These are phyloP conservation scores for Nixonia krombeini DNA, from an alignment of 1,140 invertebrate species.

Conservation along the genomic window DNA sequence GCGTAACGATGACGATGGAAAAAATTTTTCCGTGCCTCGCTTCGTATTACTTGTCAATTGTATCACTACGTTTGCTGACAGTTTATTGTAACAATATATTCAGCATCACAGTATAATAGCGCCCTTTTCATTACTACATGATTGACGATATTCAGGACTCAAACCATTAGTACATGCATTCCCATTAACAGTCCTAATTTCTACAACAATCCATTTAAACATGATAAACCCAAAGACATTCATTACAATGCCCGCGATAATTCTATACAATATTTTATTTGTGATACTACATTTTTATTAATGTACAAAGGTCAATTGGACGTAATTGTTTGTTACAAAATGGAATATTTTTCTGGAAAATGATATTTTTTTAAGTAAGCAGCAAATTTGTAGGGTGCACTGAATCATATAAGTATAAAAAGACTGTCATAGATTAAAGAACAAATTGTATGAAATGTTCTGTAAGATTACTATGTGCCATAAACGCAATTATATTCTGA, in stretches of 20 bases:
- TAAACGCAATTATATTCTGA: too few species aligned
- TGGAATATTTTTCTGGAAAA: too few species aligned
- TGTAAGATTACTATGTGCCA: too few species aligned
- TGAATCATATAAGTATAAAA: too few species aligned
- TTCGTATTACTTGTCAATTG: slow-evolving; percentile 25
- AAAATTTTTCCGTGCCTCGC: slow-evolving; percentile 16
- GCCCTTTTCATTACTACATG: slow-evolving; percentile 66
- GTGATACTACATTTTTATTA: too few species aligned
- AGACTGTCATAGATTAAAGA: too few species aligned
- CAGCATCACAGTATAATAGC: slow-evolving; percentile 72
- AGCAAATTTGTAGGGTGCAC: too few species aligned
- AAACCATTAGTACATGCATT: slow-evolving; percentile 54
- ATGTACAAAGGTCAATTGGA: too few species aligned
- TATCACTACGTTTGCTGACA: slow-evolving; percentile 52
- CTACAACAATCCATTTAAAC: slow-evolving; percentile 66
- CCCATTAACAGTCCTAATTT: slow-evolving; percentile 60
- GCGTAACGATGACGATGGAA: slow-evolving; percentile 40
- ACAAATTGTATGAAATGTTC: too few species aligned
- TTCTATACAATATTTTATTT: too few species aligned
- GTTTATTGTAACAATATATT: slow-evolving; percentile 63
- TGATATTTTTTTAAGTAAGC: too few species aligned
- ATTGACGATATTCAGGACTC: slow-evolving; percentile 61
- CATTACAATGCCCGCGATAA: background rate
- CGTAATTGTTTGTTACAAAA: too few species aligned
- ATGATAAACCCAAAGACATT: slow-evolving; percentile 10